Evolutionary conservation across 1,140 invertebrate genomes (phyloP), one percentile per base, ranked within the genome.

Genomic region (Scaptomyza montana): DNA sequence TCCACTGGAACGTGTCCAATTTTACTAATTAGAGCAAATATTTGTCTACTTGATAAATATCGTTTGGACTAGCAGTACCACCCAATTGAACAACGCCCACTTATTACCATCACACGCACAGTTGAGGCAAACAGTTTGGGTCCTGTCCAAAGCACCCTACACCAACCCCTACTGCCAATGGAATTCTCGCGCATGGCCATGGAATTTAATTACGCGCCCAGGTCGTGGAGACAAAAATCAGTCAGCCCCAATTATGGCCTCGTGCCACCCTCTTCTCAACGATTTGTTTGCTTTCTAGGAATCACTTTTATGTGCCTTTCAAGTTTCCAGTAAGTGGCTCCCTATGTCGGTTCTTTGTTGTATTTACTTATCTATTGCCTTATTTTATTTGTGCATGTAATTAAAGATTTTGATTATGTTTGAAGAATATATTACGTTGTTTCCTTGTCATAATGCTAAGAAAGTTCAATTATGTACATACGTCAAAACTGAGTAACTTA

Each of bases 11-110:
- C 70, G 70, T 73, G 70, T 68, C 64, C 70, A 73, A 73, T 73
- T 73, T 68, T 73, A 73, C 70, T 73, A 73, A 73, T 73, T 73
- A 73, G 70, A 61, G 64, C 70, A 73, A 73, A 73, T 73, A 73
- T 73, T 73, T 73, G 70, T 55, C 50, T 68, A 61, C 70, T 73
- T 73, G 63, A 73, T 73, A 67, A 56, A 57, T 73, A 60, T 56
- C 33, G 56, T 33, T 68, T 45, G 28, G 63, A 41, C 46, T 33
- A 60, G 30, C 36, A 21, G 19, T 25, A 45, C 60, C 49, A 62
- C 54, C 68, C 68, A 57, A 36, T 21, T 13, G 25, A 47, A 13
- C 67, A 33, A 21, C 51, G 54, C 60, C 60, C 67, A 43, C 56
- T 67, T 64, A 73, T 73, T 73, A 73, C 70, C 60, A 61, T 53